Percentiles rank a stretch among this genome's conserved stretches.
Conservation (phyloP, 2,888 invertebrate species). For the Acrobasis repandana region DNA sequence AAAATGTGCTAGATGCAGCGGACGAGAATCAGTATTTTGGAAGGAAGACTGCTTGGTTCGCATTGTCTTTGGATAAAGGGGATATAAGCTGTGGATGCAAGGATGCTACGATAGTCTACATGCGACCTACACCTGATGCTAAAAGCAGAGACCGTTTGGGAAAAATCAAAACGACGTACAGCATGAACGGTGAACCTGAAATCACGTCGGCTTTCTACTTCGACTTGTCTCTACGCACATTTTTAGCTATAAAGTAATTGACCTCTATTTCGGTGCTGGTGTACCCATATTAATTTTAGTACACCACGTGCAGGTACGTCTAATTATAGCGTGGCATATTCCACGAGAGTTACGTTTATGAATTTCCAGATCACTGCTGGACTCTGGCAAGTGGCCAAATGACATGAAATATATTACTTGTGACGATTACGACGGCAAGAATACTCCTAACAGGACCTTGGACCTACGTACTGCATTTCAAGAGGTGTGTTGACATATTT, state of each 20-base stretch:
- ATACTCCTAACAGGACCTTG: conserved; percentile 88
- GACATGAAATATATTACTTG: conserved; percentile 89
- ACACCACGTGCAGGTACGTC: conserved; percentile 55
- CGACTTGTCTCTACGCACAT: conserved; percentile 89
- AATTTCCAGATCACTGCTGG: conserved; percentile 85
- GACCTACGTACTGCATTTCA: conserved; percentile 87
- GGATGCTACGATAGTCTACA: conserved; percentile 89
- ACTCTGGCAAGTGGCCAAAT: conserved; percentile 88
- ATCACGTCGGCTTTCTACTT: conserved; percentile 94
- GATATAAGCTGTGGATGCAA: conserved; percentile 88
- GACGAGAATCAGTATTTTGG: conserved; percentile 90
- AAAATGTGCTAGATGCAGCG: conserved; percentile 86
- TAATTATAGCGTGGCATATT: conserved; percentile 72
- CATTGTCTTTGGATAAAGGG: conserved; percentile 89
- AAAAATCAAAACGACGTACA: conserved; percentile 87
- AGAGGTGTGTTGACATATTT: conserved; percentile 78
- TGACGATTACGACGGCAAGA: conserved; percentile 90
- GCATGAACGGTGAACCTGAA: conserved; percentile 87
- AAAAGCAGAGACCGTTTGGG: conserved; percentile 87
- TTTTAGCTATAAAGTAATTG: conserved; percentile 88
- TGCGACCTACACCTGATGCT: conserved; percentile 87
- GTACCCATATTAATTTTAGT: conserved; percentile 54
- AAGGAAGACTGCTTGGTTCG: conserved; percentile 94
- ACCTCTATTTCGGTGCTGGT: conserved; percentile 57
- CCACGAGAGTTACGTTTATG: conserved; percentile 68